Conservation (phyloP, 2,113 vertebrate species). For the Hippocampus abdominalis region DNA sequence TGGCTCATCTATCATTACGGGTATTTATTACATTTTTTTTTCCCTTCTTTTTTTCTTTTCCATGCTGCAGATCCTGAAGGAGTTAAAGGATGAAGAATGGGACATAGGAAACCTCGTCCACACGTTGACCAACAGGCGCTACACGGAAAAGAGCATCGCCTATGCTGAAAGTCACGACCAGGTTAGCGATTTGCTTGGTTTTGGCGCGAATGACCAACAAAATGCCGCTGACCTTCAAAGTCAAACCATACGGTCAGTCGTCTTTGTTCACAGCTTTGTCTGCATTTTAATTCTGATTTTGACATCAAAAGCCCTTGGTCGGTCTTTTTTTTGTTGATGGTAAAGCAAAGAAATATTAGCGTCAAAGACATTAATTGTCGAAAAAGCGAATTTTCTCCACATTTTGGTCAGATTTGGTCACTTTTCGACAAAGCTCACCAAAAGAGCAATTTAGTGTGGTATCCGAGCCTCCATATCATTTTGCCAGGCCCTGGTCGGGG, state of each 20-base stretch:
- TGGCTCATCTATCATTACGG: slow-evolving; percentile 48
- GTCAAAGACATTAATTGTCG: too few relatives aligned
- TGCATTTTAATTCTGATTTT: too few relatives aligned
- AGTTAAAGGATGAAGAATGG: slow-evolving; percentile 95
- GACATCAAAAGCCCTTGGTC: too few relatives aligned
- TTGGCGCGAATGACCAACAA: too few relatives aligned
- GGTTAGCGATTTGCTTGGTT: slow-evolving; percentile 58
- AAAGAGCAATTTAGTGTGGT: not conserved
- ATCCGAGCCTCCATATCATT: not conserved
- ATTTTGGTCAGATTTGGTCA: too few relatives aligned
- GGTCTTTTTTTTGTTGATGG: too few relatives aligned
- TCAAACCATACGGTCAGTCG: too few relatives aligned
- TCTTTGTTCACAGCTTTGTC: too few relatives aligned
- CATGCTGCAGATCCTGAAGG: slow-evolving; percentile 85
- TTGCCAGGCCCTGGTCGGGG: slow-evolving; percentile 88
- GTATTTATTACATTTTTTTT: slow-evolving; percentile 32
- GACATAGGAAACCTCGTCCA: slow-evolving; percentile 88
- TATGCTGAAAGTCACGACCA: slow-evolving; percentile 98
- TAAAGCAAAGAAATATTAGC: too few relatives aligned
- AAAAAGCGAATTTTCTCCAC: not conserved
- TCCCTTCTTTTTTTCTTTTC: slow-evolving; percentile 35
- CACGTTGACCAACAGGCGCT: slow-evolving; percentile 87
- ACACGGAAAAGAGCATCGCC: slow-evolving; percentile 89
- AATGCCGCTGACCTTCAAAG: too few relatives aligned
- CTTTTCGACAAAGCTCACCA: not conserved